phyloP scores from a whole-genome alignment of 2,113 vertebrate genomes.

The Anseranas semipalmata region DNA sequence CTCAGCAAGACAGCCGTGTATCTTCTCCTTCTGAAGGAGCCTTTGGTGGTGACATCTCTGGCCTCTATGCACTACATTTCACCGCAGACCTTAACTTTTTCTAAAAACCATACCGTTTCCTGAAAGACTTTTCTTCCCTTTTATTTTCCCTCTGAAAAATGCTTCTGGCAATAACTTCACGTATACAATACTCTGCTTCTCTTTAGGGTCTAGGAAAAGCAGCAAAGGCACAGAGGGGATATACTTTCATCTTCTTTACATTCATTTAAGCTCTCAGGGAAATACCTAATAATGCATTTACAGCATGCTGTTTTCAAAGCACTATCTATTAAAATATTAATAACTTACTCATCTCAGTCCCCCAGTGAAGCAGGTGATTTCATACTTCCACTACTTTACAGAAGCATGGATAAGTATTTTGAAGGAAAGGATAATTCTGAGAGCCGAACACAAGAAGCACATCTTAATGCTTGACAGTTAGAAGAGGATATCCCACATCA shows the following conservation, averaged over 20 bases:
- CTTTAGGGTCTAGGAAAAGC: neutral
- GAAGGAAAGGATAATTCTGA: neutral
- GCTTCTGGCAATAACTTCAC: neutral
- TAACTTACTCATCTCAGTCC: neutral
- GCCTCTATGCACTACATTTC: neutral
- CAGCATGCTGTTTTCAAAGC: constrained; percentile 16
- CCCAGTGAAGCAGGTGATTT: neutral
- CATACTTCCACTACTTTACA: neutral
- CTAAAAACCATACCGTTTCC: neutral
- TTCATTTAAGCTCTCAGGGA: neutral
- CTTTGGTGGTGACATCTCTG: neutral
- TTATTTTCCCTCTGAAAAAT: neutral
- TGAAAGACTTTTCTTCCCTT: neutral
- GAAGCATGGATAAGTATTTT: neutral
- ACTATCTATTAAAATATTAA: constrained; percentile 29
- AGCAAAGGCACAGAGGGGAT: neutral
- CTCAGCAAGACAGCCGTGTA: neutral
- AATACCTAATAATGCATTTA: constrained; percentile 10
- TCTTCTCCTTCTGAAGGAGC: neutral
- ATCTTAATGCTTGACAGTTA: neutral
- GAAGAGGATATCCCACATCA: neutral
- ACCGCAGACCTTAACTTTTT: neutral
- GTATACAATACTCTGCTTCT: neutral
- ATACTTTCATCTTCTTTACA: neutral
- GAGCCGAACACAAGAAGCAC: neutral